Evolutionary conservation across 1,140 invertebrate species (phyloP).

Genomic region (Rhizoglyphus robini): DNA sequence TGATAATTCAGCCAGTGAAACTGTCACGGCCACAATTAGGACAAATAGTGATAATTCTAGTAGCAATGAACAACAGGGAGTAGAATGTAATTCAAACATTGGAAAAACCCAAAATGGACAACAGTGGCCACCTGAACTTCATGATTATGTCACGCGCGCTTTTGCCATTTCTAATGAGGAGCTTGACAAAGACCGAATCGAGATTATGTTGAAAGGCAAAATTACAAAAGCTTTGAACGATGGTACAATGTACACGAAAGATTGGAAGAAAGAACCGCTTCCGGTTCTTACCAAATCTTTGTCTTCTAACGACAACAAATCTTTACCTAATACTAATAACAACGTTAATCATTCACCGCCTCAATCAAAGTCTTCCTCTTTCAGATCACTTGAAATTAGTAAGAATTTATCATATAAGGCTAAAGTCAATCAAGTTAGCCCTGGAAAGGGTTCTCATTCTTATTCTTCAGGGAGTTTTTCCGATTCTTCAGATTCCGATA

Average conservation of each 20-base stretch:
- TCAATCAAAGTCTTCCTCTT: neutral
- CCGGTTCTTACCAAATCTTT: constrained; percentile 37
- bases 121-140: constrained; percentile 19
- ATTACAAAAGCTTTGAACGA: constrained; percentile 72
- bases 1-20: neutral
- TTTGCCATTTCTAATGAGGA: constrained; percentile 74
- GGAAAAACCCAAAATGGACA: neutral
- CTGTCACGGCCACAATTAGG: neutral
- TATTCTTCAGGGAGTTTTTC: constrained; percentile 5
- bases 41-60: constrained; percentile 1
- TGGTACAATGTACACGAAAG: constrained; percentile 66
- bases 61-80: neutral
- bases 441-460: constrained; percentile 1
- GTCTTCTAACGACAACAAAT: neutral
- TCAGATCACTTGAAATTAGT: neutral
- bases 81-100: neutral
- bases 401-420: neutral
- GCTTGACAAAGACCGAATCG: constrained; percentile 80
- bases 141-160: constrained; percentile 68
- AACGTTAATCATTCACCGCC: neutral
- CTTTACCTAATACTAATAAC: neutral
- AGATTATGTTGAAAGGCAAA: constrained; percentile 81
- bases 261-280: constrained; percentile 80
- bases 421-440: constrained; percentile 4
- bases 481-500: constrained; percentile 2